Percentiles rank a stretch among this genome's conserved stretches.
Evolutionary conservation across 2,888 invertebrate species (phyloP).

Genomic region (Deilephila porcellus): DNA sequence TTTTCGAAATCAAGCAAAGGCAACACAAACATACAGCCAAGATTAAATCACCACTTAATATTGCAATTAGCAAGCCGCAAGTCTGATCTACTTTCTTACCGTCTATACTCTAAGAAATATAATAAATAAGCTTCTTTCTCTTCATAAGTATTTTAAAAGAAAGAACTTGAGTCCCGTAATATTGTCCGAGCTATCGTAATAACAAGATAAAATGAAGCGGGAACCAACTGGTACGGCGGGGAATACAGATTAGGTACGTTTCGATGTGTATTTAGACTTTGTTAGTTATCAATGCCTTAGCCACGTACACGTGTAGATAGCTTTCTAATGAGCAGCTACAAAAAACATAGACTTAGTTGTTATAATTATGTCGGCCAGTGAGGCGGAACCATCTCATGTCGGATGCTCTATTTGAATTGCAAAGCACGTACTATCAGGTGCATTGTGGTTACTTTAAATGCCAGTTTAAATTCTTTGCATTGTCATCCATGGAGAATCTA

Average conservation of each 20-base stretch:
- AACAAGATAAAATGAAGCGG: slow-evolving; percentile 3
- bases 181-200: background rate
- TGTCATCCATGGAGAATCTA: too few relatives aligned
- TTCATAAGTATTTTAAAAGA: slow-evolving; percentile 6
- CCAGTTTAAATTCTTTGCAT: too few relatives aligned
- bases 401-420: too few relatives aligned
- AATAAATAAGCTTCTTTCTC: background rate
- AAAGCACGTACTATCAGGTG: too few relatives aligned
- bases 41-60: slow-evolving; percentile 12
- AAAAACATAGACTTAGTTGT: too few relatives aligned
- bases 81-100: slow-evolving; percentile 5
- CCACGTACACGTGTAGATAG: background rate
- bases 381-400: too few relatives aligned
- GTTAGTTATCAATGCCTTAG: background rate
- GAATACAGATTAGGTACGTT: background rate
- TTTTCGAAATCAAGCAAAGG: background rate
- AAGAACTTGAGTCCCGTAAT: slow-evolving; percentile 2
- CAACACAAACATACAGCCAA: background rate
- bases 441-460: too few relatives aligned
- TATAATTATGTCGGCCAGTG: too few relatives aligned
- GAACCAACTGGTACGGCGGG: background rate
- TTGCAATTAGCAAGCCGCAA: background rate
- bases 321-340: too few relatives aligned
- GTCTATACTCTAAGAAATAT: background rate
- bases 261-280: background rate